Conservation (phyloP, 2,113 vertebrate genomes). For the Athene cunicularia region DNA sequence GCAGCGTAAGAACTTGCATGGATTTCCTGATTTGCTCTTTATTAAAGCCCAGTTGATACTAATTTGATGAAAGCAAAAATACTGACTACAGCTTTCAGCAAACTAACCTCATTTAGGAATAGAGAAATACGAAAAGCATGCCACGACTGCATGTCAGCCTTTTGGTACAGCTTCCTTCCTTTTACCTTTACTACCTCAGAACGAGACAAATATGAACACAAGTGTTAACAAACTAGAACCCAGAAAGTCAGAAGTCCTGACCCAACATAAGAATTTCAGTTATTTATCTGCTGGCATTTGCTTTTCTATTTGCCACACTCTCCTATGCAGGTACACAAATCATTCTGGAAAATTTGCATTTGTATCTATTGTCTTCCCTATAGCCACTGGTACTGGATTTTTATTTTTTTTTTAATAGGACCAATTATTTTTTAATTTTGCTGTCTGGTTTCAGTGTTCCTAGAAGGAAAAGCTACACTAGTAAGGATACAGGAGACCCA, state of each 20-base stretch:
- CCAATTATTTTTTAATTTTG: not conserved
- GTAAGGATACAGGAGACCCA: not conserved
- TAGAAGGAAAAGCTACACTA: not conserved
- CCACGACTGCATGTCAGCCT: not conserved
- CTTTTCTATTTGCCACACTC: not conserved
- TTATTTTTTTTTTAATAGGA: not conserved
- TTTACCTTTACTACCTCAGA: not conserved
- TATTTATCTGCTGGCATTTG: not conserved
- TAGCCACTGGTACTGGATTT: not conserved
- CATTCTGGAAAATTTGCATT: not conserved
- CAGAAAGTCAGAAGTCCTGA: not conserved
- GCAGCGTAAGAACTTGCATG: not conserved
- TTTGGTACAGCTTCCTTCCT: not conserved
- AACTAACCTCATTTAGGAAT: not conserved
- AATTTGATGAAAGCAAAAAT: constrained; percentile 1
- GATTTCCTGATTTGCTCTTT: not conserved
- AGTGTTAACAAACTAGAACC: not conserved
- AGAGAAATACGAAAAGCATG: not conserved
- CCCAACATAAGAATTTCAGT: not conserved
- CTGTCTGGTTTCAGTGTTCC: not conserved
- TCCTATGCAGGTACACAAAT: not conserved
- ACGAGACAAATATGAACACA: not conserved
- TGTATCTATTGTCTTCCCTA: not conserved
- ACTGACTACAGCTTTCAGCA: not conserved
- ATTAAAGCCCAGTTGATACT: not conserved